Conservation (phyloP, 2,113 vertebrate species). For the Odontophorus gujanensis region DNA sequence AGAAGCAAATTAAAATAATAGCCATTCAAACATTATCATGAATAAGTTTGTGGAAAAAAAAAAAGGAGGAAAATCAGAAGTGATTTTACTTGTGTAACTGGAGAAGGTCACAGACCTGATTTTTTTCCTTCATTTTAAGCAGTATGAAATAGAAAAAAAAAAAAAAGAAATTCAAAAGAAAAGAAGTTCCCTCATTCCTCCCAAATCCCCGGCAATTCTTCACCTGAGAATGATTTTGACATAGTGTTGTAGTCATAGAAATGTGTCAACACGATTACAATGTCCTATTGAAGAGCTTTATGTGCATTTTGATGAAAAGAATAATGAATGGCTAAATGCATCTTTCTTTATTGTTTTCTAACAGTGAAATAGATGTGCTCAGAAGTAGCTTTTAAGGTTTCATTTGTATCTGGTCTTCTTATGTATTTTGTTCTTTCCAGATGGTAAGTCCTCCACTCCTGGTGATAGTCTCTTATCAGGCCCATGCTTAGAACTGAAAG, state of each 20-base stretch:
- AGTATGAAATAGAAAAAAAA: not conserved
- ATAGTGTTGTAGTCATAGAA: not conserved
- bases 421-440: not conserved
- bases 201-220: not conserved
- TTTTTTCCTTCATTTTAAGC: not conserved
- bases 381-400: not conserved
- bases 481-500: not conserved
- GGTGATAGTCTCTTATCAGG: not conserved
- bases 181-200: not conserved
- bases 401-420: not conserved
- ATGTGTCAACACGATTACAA: not conserved
- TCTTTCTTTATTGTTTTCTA: not conserved
- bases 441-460: not conserved
- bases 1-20: constrained; percentile 1
- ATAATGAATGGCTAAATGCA: not conserved
- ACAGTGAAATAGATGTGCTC: not conserved
- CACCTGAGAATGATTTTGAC: not conserved
- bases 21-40: not conserved
- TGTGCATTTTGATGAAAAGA: not conserved
- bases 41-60: not conserved
- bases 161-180: not conserved
- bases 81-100: not conserved
- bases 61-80: not conserved
- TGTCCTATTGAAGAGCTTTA: not conserved
- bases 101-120: not conserved